A percentile compares a stretch with the other conserved stretches of the same genome.
These are phyloP conservation scores for Luehdorfia chinensis DNA, from an alignment of 1,140 invertebrate species.

Conservation along the genomic window DNA sequence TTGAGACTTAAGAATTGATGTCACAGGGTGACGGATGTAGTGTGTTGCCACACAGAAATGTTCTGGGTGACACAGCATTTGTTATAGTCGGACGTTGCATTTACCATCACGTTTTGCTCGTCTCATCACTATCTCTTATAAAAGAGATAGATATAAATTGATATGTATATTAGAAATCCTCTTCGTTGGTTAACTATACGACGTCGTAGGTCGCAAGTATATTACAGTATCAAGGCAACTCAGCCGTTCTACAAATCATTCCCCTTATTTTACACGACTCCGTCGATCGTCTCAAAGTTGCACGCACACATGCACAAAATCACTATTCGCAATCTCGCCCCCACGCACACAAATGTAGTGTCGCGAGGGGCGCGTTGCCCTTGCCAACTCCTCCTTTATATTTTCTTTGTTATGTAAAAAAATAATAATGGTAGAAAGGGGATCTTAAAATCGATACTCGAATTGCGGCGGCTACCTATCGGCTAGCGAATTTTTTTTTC, in stretches of 20 bases:
- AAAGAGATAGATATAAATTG: too few species aligned
- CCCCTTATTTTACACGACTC: constrained; percentile 58
- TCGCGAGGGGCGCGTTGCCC: constrained; percentile 52
- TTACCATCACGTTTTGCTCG: too few species aligned
- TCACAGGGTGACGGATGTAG: too few species aligned
- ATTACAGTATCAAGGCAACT: constrained; percentile 36
- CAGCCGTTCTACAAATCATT: constrained; percentile 49
- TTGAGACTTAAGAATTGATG: too few species aligned
- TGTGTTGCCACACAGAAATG: too few species aligned
- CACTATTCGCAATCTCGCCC: constrained; percentile 50
- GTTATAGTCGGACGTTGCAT: too few species aligned
- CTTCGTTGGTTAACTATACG: too few species aligned
- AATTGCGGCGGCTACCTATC: constrained; percentile 45
- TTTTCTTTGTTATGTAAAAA: constrained; percentile 76
- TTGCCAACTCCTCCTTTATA: constrained; percentile 70
- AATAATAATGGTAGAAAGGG: constrained; percentile 74
- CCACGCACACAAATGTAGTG: constrained; percentile 33
- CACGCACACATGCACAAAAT: constrained; percentile 35
- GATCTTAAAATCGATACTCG: constrained; percentile 69
- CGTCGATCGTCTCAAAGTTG: constrained; percentile 68
- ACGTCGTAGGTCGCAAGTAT: too few species aligned
- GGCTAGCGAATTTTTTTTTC: constrained; percentile 28
- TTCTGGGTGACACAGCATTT: too few species aligned
- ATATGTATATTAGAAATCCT: too few species aligned
- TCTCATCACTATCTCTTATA: too few species aligned